These are phyloP conservation scores for Terrapene triunguis DNA, from an alignment of 2,113 vertebrate genomes.

Conservation along the genomic window DNA sequence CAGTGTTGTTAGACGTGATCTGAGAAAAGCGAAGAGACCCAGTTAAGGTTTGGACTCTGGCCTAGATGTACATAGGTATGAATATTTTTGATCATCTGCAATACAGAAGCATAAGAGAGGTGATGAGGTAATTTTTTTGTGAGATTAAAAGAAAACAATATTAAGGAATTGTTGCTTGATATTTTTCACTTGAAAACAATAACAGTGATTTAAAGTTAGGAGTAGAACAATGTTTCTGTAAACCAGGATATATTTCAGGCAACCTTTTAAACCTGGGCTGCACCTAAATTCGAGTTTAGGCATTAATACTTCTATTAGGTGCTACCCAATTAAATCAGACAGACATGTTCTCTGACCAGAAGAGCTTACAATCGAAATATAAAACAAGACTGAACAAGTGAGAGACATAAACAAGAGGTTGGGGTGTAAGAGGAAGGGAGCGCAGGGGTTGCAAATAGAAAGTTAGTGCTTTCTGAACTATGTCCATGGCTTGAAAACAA, in stretches of 20 bases:
- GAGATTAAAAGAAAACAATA: neutral
- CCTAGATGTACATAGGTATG: constrained; percentile 10
- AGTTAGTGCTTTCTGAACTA: neutral
- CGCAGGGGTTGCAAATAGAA: neutral
- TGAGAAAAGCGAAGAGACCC: neutral
- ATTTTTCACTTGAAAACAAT: neutral
- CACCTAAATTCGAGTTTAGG: neutral
- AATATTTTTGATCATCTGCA: constrained; percentile 25
- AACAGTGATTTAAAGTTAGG: neutral
- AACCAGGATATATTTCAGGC: neutral
- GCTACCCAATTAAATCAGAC: fast-evolving
- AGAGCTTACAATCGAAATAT: neutral
- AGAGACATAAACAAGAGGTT: neutral
- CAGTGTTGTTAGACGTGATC: constrained; percentile 15
- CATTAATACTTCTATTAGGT: neutral
- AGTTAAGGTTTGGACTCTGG: constrained; percentile 22
- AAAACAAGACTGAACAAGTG: neutral
- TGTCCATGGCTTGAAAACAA: neutral
- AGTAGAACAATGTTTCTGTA: neutral
- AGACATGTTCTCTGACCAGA: fast-evolving
- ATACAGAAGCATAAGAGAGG: fast-evolving
- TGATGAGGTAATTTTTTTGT: neutral
- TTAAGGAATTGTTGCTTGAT: neutral
- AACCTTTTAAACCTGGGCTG: neutral
- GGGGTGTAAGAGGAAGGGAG: neutral